These are phyloP conservation scores for Leptogaster cylindrica DNA, from an alignment of 2,888 invertebrate species.

Conservation along the genomic window DNA sequence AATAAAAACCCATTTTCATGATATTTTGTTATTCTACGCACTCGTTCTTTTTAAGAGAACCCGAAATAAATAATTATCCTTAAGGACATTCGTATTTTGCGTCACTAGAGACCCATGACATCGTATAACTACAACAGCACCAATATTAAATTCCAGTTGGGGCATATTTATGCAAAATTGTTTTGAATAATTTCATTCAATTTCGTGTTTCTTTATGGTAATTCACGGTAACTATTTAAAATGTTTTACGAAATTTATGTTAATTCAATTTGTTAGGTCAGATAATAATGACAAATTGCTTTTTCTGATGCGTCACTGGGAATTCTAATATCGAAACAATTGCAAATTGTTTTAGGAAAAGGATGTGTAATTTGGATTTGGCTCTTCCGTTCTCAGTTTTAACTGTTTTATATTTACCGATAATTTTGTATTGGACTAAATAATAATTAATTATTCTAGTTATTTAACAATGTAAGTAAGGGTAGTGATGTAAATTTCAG, in stretches of 20 bases:
- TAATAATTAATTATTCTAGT: no score
- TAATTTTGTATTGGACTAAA: no score
- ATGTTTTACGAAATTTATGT: slow-evolving; percentile 5
- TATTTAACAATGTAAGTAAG: no score
- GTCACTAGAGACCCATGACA: no score
- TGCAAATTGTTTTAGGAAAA: no score
- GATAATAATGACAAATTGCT: slow-evolving; percentile 12
- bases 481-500: no score
- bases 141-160: no score
- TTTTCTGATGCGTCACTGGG: neutral
- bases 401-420: no score
- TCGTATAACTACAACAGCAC: no score
- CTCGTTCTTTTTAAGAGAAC: slow-evolving; percentile 2
- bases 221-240: slow-evolving; percentile 15
- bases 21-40: neutral
- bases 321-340: neutral
- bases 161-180: slow-evolving; percentile 18
- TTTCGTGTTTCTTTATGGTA: slow-evolving; percentile 28
- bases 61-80: neutral
- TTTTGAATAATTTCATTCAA: slow-evolving; percentile 32
- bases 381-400: no score
- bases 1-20: neutral
- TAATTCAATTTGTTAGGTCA: slow-evolving; percentile 22
- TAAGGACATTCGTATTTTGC: neutral
- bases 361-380: no score